Conservation (phyloP, 1,140 invertebrate genomes). For the Pectinophora gossypiella region DNA sequence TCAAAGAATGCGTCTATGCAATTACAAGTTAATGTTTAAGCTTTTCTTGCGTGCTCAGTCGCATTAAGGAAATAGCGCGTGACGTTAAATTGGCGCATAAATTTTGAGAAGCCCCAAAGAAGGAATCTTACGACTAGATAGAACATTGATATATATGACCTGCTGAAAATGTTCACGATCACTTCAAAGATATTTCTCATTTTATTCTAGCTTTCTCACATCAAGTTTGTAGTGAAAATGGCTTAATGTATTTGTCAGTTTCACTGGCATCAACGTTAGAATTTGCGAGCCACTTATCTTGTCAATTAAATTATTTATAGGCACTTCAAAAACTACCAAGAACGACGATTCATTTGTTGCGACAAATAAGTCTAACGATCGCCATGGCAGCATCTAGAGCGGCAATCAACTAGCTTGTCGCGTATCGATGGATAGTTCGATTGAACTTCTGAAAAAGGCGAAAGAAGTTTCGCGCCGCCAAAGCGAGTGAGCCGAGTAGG, state of each 20-base stretch:
- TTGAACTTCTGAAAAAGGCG: constrained; percentile 20
- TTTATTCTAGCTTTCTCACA: no score
- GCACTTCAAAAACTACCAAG: background rate
- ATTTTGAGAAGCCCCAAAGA: background rate
- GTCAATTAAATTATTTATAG: background rate
- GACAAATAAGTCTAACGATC: background rate
- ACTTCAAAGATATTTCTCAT: no score
- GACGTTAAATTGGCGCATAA: constrained; percentile 9
- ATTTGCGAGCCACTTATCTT: background rate
- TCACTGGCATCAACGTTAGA: no score
- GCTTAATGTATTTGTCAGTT: no score
- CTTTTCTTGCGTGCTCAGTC: constrained; percentile 22
- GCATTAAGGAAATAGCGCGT: constrained; percentile 22
- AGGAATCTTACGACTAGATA: background rate
- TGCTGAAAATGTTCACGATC: background rate
- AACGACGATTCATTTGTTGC: background rate
- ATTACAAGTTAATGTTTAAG: constrained; percentile 15
- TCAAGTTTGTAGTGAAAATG: no score
- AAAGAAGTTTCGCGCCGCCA: constrained; percentile 13
- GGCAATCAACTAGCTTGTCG: background rate
- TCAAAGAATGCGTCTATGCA: constrained; percentile 13
- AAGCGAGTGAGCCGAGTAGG: constrained; percentile 5
- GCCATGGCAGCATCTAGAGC: background rate
- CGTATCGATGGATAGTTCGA: constrained; percentile 1
- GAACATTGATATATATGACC: background rate